A percentile compares a stretch with the other conserved stretches of the same genome.
phyloP scores from a whole-genome alignment of 2,797 vertebrate genomes.

The Morelia viridis region DNA sequence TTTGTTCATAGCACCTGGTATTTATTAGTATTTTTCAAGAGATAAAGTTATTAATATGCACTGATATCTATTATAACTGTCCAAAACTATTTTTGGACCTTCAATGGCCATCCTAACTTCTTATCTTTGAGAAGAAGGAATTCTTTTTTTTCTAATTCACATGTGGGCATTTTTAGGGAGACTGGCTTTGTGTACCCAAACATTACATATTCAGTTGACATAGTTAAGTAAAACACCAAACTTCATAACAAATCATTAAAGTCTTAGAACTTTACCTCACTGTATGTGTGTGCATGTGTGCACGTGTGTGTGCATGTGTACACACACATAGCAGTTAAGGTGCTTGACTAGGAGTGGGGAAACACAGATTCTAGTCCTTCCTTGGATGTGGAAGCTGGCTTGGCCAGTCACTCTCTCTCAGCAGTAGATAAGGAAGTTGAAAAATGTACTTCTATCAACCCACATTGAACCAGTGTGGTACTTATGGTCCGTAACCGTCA shows the following conservation, averaged over 20 bases:
- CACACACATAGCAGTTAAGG: not conserved
- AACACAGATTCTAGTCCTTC: not conserved
- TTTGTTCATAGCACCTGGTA: not conserved
- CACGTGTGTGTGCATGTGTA: not conserved
- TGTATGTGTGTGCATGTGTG: not conserved
- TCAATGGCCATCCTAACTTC: not conserved
- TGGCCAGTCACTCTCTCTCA: not conserved
- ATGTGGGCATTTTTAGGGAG: not conserved
- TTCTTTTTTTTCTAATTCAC: not conserved
- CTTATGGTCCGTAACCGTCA: not conserved
- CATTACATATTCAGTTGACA: not conserved
- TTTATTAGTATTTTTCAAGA: too few species aligned
- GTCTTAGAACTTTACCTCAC: not conserved
- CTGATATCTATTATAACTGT: not conserved
- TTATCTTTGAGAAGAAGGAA: not conserved
- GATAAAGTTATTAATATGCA: not conserved
- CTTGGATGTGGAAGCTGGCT: not conserved
- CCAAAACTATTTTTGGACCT: not conserved
- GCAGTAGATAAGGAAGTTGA: not conserved
- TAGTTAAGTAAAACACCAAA: not conserved
- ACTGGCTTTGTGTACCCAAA: not conserved
- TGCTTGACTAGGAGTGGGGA: not conserved
- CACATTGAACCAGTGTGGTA: not conserved
- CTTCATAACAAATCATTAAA: not conserved
- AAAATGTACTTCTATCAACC: not conserved